Conservation (phyloP, 2,113 vertebrate species). For the Camelus bactrianus region DNA sequence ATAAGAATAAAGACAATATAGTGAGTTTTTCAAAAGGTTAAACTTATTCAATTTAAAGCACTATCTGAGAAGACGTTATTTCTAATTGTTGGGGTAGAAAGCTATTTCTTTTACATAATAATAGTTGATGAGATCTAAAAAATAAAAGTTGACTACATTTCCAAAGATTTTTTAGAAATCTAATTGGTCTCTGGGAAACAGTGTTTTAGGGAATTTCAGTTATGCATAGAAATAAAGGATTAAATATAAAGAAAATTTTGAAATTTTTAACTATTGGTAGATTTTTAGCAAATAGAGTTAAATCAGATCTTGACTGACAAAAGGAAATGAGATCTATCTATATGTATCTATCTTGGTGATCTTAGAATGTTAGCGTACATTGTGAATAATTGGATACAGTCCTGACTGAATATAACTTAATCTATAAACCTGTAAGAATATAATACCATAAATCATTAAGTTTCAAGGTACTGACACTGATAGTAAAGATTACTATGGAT, state of each 20-base stretch:
- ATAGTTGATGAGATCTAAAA: conserved; percentile 1
- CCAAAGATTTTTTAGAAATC: conserved; percentile 38
- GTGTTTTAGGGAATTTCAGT: conserved; percentile 6
- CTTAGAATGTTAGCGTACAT: background rate
- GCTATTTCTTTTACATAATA: conserved; percentile 31
- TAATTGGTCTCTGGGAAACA: conserved; percentile 18
- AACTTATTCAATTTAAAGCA: background rate
- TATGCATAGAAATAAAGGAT: conserved; percentile 1
- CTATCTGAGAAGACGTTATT: conserved; percentile 1
- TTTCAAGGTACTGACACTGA: background rate
- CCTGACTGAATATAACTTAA: conserved; percentile 4
- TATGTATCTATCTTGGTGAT: background rate
- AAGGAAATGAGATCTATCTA: conserved; percentile 15
- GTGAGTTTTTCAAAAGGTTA: background rate
- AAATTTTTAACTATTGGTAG: conserved; percentile 57
- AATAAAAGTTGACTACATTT: background rate
- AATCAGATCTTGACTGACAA: background rate
- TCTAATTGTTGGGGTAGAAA: background rate
- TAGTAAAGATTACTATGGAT: conserved; percentile 34
- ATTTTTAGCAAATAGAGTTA: background rate
- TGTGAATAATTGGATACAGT: background rate
- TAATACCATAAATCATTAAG: conserved; percentile 28
- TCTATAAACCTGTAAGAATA: conserved; percentile 48
- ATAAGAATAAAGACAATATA: background rate
- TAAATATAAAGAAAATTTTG: background rate